A percentile compares a stretch with the other conserved stretches of the same genome.
Evolutionary conservation across 2,888 invertebrate genomes (phyloP).

Genomic region (Taphrorychus bicolor): DNA sequence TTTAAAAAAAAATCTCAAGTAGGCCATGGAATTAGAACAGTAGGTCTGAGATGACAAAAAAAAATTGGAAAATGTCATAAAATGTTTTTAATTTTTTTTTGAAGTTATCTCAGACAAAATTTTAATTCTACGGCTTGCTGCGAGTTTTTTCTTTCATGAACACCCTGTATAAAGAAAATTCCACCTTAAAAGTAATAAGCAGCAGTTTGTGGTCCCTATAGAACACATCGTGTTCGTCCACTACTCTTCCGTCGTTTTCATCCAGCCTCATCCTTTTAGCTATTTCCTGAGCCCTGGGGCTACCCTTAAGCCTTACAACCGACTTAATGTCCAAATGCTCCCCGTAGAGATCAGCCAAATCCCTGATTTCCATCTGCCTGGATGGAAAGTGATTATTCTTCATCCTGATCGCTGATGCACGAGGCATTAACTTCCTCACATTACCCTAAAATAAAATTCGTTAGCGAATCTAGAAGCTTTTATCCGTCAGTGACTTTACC

Average conservation of each 20-base stretch:
- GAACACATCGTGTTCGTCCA: constrained; percentile 71
- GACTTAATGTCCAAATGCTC: constrained; percentile 46
- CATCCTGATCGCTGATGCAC: background rate
- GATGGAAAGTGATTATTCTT: background rate
- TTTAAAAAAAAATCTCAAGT: too few relatives aligned
- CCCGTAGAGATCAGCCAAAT: constrained; percentile 49
- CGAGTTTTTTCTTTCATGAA: too few relatives aligned
- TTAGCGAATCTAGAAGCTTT: too few relatives aligned
- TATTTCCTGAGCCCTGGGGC: constrained; percentile 55
- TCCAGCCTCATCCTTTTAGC: constrained; percentile 62
- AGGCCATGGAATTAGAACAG: too few relatives aligned
- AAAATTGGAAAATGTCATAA: too few relatives aligned
- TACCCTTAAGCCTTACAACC: constrained; percentile 44
- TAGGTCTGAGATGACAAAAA: too few relatives aligned
- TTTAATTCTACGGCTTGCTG: too few relatives aligned
- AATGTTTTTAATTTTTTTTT: too few relatives aligned
- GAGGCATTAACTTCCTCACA: too few relatives aligned
- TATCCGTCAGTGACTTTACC: background rate
- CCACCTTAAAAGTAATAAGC: constrained; percentile 65
- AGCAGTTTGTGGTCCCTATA: constrained; percentile 72
- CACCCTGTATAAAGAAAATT: too few relatives aligned
- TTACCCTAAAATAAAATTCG: background rate
- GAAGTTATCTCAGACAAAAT: too few relatives aligned
- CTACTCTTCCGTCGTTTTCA: constrained; percentile 66
- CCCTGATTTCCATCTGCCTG: constrained; percentile 34